Base-by-base conservation (phyloP, 2,888 invertebrate species). In the Agrochola lychnidis region DNA sequence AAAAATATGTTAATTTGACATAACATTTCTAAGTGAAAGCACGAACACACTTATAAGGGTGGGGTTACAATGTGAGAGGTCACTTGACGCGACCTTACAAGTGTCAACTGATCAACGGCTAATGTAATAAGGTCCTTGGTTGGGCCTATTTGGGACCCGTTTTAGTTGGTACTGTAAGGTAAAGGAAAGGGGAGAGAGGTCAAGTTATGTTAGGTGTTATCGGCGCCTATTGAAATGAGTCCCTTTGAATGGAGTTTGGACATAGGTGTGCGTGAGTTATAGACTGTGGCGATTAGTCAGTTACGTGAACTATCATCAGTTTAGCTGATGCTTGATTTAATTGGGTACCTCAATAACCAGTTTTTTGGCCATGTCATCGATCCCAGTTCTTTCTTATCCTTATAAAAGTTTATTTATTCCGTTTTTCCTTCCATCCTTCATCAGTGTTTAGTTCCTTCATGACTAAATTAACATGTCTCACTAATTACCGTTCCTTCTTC, bases 11-110 rank as follows among this genome's bases (percentile, higher is more conserved):
- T 79, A 88, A 87, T 88, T 85, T 87, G 76, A 85, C 81, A 85
- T 70, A 76, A 76, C 81, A 79, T 86, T 85, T 85, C 75, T 76
- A 85, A 88, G 90, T 89, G 89, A 91, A 90, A 91, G 90, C 87
- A 74, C 81, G 78, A 73, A 73, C 71, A 69, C 74, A 83, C 85
- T 69, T 87, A 83, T 85, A 90, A 89, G 86, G 88, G 85, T 79
- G 75, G 85, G 87, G 88, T 89, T 83, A 71, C 74, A 78, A 45
- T 70, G 77, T 53, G 67, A 83, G 85, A 87, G 90, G 88, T 88
- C 89, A 86, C 69, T 70, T 68, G 63, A 68, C 73, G 82, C 78
- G 82, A 85, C 89, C 88, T 88, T 64, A 76, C 59, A 81, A 84
- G 86, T 89, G 90, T 87, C 89, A 87, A 83, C 88, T 87, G 73